phyloP scores from a whole-genome alignment of 2,888 invertebrate genomes.

The Harpalus rubripes region DNA sequence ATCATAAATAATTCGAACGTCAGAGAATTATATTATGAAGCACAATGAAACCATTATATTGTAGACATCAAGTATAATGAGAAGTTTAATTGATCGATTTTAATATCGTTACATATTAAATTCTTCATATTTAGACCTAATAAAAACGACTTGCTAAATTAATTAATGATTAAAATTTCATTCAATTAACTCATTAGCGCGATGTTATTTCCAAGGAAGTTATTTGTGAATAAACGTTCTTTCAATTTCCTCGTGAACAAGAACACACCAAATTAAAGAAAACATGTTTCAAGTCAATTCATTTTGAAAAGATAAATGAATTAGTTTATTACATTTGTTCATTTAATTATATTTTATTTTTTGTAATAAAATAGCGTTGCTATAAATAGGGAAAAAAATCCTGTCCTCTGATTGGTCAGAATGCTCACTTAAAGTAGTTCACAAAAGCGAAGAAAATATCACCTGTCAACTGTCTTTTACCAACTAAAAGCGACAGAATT shows the following conservation, averaged over 20 bases:
- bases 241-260: background rate
- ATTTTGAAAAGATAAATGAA: too few relatives aligned
- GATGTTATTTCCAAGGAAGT: slow-evolving; percentile 6
- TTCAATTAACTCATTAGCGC: slow-evolving; percentile 40
- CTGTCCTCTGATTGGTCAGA: too few relatives aligned
- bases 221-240: background rate
- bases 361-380: too few relatives aligned
- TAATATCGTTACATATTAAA: slow-evolving; percentile 51
- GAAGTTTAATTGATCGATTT: slow-evolving; percentile 45
- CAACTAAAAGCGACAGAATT: too few relatives aligned
- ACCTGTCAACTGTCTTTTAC: too few relatives aligned
- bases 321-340: too few relatives aligned
- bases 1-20: slow-evolving; percentile 51
- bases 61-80: slow-evolving; percentile 46
- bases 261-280: background rate
- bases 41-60: slow-evolving; percentile 40
- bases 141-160: slow-evolving; percentile 35
- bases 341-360: too few relatives aligned
- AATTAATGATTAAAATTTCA: slow-evolving; percentile 42
- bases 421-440: too few relatives aligned
- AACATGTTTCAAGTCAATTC: too few relatives aligned
- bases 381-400: too few relatives aligned
- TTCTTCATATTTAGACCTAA: slow-evolving; percentile 47
- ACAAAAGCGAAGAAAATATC: too few relatives aligned
- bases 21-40: slow-evolving; percentile 48